Conservation (phyloP, 2,113 vertebrate genomes). For the Thryonomys swinderianus region DNA sequence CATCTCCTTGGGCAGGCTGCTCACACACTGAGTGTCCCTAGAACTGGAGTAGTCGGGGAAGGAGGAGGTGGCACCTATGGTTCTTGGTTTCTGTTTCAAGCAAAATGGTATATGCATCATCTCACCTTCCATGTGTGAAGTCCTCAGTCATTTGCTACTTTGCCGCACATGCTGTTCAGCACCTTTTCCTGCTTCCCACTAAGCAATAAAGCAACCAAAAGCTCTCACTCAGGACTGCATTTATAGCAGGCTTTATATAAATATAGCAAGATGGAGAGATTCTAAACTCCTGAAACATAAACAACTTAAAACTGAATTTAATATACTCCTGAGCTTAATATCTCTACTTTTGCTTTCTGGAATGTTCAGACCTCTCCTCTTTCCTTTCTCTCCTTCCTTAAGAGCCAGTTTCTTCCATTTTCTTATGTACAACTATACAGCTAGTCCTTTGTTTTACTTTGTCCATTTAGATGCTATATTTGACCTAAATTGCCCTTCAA, state of each 20-base stretch:
- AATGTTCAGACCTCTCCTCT: neutral
- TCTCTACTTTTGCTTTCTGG: neutral
- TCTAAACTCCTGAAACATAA: slow-evolving; percentile 1
- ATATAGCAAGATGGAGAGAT: neutral
- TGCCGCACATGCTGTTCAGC: neutral
- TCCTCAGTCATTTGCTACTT: neutral
- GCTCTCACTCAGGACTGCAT: neutral
- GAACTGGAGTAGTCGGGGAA: neutral
- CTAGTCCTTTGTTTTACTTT: neutral
- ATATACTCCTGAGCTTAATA: neutral
- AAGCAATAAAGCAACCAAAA: slow-evolving; percentile 41
- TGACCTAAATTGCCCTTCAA: neutral
- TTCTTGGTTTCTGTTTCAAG: neutral
- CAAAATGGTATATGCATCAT: neutral
- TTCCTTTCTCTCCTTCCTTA: neutral
- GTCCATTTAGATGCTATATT: neutral
- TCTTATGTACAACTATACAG: neutral
- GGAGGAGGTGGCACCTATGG: neutral
- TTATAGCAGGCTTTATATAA: slow-evolving; percentile 38
- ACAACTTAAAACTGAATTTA: slow-evolving; percentile 36
- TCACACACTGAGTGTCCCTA: neutral
- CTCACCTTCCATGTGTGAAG: neutral
- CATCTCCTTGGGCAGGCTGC: too few relatives aligned
- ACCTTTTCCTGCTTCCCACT: neutral
- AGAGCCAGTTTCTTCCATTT: neutral